Percentiles rank a stretch among this genome's conserved stretches.
Evolutionary conservation across 23 tunicate species (phyloP).

Genomic region (Styela plicata): DNA sequence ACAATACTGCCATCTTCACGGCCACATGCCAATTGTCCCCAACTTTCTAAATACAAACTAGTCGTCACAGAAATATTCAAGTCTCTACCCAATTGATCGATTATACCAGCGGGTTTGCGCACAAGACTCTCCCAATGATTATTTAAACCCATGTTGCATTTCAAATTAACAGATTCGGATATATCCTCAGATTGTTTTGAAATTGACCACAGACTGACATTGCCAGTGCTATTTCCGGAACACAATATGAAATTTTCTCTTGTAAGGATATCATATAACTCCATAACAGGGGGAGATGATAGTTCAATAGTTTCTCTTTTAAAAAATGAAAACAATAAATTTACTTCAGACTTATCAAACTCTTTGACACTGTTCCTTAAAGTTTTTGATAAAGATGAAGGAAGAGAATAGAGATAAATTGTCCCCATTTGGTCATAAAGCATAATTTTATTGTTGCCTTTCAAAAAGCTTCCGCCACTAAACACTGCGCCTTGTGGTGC

Average conservation of each 20-base stretch:
- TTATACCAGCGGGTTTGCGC: conserved; percentile 57
- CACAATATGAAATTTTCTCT: conserved; percentile 13
- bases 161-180: neutral
- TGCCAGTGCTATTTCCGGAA: conserved; percentile 50
- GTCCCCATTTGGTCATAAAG: conserved; percentile 50
- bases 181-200: neutral
- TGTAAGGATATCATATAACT: neutral
- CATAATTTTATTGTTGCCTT: conserved; percentile 14
- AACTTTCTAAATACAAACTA: conserved; percentile 46
- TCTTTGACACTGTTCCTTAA: conserved; percentile 14
- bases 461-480: conserved; percentile 60
- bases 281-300: conserved; percentile 50
- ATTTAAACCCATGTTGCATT: conserved; percentile 18
- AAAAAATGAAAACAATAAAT: conserved; percentile 6
- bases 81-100: conserved; percentile 50
- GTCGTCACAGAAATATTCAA: conserved; percentile 40
- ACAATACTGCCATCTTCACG: conserved; percentile 86
- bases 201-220: conserved; percentile 23
- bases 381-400: conserved; percentile 34
- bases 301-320: conserved; percentile 13
- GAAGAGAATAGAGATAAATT: conserved; percentile 38
- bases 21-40: conserved; percentile 77
- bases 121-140: conserved; percentile 57
- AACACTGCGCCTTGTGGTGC: conserved; percentile 26
- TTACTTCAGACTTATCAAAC: neutral